phyloP scores from a whole-genome alignment of 2,888 invertebrate species.

The Chrysomela aeneicollis region DNA sequence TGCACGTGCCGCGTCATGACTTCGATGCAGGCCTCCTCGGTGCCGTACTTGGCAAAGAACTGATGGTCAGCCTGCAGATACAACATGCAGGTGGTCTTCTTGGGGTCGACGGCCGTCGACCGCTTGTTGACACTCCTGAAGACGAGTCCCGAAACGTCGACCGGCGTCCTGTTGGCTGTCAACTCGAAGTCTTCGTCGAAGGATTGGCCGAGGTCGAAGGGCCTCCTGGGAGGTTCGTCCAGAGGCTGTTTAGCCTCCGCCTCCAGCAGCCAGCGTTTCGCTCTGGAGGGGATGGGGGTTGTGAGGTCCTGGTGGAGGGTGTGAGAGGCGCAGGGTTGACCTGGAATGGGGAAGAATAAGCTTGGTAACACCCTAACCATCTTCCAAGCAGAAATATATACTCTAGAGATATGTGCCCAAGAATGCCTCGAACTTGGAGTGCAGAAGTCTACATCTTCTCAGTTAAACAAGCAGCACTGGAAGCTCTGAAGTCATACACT shows the following conservation, averaged over 20 bases:
- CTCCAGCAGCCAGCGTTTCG: conserved; percentile 75
- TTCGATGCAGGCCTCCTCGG: conserved; percentile 93
- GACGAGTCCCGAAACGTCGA: conserved; percentile 62
- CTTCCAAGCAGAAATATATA: no score
- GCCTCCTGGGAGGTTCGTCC: conserved; percentile 60
- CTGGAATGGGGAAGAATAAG: conserved; percentile 28
- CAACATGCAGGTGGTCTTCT: conserved; percentile 92
- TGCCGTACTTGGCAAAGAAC: conserved; percentile 93
- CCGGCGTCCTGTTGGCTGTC: conserved; percentile 47
- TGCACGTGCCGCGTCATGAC: conserved; percentile 95
- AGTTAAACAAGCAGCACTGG: no score
- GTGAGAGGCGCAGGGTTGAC: conserved; percentile 54
- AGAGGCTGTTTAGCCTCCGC: conserved; percentile 64
- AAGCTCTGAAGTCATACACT: no score
- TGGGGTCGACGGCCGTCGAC: conserved; percentile 76
- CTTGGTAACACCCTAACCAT: no score
- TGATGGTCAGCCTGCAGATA: conserved; percentile 97
- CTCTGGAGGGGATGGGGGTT: conserved; percentile 52
- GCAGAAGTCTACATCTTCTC: no score
- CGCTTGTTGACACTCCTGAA: conserved; percentile 71
- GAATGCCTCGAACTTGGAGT: no score
- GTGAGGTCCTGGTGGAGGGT: conserved; percentile 49
- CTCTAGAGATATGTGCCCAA: no score
- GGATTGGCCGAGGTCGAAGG: conserved; percentile 58
- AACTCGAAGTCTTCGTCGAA: conserved; percentile 58